These are phyloP conservation scores for Drosophila siamana DNA, from an alignment of 2,888 invertebrate species.

Conservation along the genomic window DNA sequence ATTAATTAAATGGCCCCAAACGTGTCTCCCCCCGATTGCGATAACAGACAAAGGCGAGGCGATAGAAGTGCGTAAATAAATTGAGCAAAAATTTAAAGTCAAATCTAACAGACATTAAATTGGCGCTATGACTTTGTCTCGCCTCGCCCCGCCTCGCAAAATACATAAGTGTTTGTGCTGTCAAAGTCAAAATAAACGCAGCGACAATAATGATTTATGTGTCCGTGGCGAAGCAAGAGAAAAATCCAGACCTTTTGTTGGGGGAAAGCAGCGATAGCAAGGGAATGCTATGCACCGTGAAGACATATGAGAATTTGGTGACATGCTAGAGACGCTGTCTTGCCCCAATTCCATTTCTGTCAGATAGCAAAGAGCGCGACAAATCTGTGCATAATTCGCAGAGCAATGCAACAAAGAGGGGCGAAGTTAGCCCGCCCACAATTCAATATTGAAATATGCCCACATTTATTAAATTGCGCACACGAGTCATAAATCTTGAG, in stretches of 20 bases:
- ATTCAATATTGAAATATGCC: constrained; percentile 47
- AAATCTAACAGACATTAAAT: constrained; percentile 34
- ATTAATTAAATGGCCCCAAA: constrained; percentile 70
- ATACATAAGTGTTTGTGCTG: constrained; percentile 65
- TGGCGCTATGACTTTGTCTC: constrained; percentile 25
- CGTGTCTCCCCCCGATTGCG: constrained; percentile 27
- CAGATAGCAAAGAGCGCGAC: constrained; percentile 61
- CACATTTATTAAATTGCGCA: constrained; percentile 54
- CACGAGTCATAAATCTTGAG: constrained; percentile 54
- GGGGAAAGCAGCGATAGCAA: background rate
- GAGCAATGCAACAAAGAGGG: background rate
- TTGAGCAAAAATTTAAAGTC: constrained; percentile 11
- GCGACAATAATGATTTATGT: constrained; percentile 75
- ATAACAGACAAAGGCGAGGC: constrained; percentile 17
- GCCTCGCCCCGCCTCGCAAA: background rate
- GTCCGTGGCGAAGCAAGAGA: constrained; percentile 28
- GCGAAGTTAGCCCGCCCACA: constrained; percentile 1
- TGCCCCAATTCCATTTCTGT: constrained; percentile 7
- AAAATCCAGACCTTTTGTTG: constrained; percentile 37
- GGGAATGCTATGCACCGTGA: constrained; percentile 1
- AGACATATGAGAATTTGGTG: constrained; percentile 55
- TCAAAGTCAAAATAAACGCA: constrained; percentile 78
- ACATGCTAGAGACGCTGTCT: constrained; percentile 51
- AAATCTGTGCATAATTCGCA: constrained; percentile 65
- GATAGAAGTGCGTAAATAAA: background rate